A percentile compares a stretch with the other conserved stretches of the same genome.
These are phyloP conservation scores for Zygothrica quintamaculata DNA, from an alignment of 2,888 invertebrate genomes.

Conservation along the genomic window DNA sequence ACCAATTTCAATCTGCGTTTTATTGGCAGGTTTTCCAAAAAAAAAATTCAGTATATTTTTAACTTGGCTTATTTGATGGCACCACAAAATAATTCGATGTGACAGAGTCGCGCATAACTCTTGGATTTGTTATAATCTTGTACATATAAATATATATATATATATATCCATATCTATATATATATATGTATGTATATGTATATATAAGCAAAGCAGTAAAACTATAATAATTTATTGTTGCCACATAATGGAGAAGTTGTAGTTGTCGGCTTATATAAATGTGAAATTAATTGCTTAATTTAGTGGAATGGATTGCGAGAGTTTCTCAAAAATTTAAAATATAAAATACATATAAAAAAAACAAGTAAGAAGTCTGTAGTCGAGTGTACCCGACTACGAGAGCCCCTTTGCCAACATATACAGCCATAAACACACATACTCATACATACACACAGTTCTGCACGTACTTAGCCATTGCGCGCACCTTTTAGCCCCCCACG, in stretches of 20 bases:
- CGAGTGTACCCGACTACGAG: no score
- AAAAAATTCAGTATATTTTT: constrained; percentile 8
- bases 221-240: constrained; percentile 69
- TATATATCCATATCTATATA: no score
- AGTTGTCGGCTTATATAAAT: constrained; percentile 77
- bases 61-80: constrained; percentile 44
- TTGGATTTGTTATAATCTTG: constrained; percentile 52
- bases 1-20: constrained; percentile 24
- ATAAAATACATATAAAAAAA: no score
- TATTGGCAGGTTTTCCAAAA: not conserved
- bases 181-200: constrained; percentile 3
- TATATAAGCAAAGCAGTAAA: constrained; percentile 31
- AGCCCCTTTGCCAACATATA: no score
- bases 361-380: no score
- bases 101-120: constrained; percentile 60
- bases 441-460: no score
- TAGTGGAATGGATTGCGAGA: constrained; percentile 78
- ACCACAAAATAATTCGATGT: constrained; percentile 58
- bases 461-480: no score
- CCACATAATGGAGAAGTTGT: constrained; percentile 50
- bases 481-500: no score
- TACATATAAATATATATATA: constrained; percentile 20
- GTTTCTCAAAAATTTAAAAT: constrained; percentile 43
- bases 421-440: no score
- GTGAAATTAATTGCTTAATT: constrained; percentile 78